Base-by-base conservation (phyloP, 2,888 invertebrate species). In the Eristalis tenax region DNA sequence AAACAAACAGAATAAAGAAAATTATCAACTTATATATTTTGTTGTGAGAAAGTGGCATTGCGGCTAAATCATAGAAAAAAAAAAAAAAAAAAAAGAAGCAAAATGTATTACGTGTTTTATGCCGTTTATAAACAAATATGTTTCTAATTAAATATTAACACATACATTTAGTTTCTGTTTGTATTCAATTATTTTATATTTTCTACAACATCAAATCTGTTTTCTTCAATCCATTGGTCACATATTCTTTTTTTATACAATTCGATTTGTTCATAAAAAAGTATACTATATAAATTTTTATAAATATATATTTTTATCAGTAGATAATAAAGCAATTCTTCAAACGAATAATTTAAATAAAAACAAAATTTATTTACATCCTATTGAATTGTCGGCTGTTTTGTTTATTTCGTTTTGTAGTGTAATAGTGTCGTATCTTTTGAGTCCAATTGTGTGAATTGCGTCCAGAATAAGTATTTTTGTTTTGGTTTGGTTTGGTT, bases 11-110 rank as follows among this genome's bases (percentile, higher is more conserved):
- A 82, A 85, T 77, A 79, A 84, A 83, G 68, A 79, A 68, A 89
- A 83, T 77, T 88, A 89, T 85, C 85, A 88, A 83, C 76, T 78
- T 78, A 83, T 76, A 80, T 83, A 79, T 75, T 79, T 87, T 80
- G 83, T 87, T 87, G 83, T 80, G 83, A 79, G 76, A 87, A 78
- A 83, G 68, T 83, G 79, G 83, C 65, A 75, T 70, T 81, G 23
- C 59, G 65, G 73, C 61, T 81, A 73, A 65, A 70, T 66, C 63
- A 78, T 35, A 43, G 4, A 59, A 77, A 77, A 81, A 59, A 57
- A 66, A 77, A 18, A 77, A 77, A 77, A 59, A 57, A 66, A 77
- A 15, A 18, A 65, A 78, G 74, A 81, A 59, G 38, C 68, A 77
- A 18, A 66, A 66, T 82, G 66, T 80, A 80, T 76, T 59, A 38